These are phyloP conservation scores for Melipona bicolor DNA, from an alignment of 2,888 invertebrate species.

Conservation along the genomic window DNA sequence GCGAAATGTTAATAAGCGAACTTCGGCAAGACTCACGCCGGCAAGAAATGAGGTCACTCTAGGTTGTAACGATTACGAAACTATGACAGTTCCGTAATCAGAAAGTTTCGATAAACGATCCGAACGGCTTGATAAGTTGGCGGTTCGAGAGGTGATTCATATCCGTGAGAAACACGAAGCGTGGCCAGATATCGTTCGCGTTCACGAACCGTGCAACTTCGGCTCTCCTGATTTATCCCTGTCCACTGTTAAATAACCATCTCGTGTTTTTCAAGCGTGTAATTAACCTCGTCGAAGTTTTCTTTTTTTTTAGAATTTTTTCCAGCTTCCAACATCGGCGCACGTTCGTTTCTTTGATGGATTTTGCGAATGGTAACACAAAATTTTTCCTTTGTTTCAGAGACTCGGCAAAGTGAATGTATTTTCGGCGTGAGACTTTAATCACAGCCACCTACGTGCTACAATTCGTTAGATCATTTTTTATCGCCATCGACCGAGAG, in stretches of 20 bases:
- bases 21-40: background rate
- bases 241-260: background rate
- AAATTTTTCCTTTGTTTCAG: too few species aligned
- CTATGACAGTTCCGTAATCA: conserved; percentile 47
- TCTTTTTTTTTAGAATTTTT: too few species aligned
- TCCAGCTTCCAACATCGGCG: too few species aligned
- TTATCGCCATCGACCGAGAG: background rate
- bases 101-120: conserved; percentile 57
- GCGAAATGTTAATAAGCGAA: conserved; percentile 29
- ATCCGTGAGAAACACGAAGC: conserved; percentile 45
- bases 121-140: conserved; percentile 37
- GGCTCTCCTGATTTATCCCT: background rate
- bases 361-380: too few species aligned
- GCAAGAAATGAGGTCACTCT: conserved; percentile 38
- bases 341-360: too few species aligned
- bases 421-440: background rate
- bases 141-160: conserved; percentile 40
- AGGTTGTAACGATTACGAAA: conserved; percentile 41
- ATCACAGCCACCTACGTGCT: background rate
- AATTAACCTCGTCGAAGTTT: background rate
- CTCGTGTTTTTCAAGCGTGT: background rate
- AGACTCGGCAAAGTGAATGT: too few species aligned
- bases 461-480: background rate
- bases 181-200: conserved; percentile 4
- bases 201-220: conserved; percentile 13